Evolutionary conservation across 2,113 vertebrate species (phyloP).

Genomic region (Tupaia tana): DNA sequence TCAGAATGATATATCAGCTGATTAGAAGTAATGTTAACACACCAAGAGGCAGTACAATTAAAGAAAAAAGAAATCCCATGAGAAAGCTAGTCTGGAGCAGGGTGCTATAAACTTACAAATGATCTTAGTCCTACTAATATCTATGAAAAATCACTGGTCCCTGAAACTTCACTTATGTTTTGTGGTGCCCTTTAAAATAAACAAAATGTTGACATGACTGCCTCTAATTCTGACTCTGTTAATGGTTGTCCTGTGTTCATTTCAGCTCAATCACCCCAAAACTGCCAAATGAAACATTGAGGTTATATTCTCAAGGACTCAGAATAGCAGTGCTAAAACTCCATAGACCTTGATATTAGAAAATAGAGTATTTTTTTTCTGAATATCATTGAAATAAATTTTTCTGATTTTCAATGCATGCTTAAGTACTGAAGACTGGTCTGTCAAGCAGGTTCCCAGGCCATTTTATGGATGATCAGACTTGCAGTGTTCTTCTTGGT

Average conservation of each 20-base stretch:
- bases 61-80: not conserved
- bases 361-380: not conserved
- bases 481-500: not conserved
- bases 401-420: not conserved
- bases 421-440: not conserved
- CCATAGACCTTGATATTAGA: not conserved
- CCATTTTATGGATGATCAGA: not conserved
- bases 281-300: not conserved
- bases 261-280: not conserved
- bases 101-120: not conserved
- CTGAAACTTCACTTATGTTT: not conserved
- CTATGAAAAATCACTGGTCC: not conserved
- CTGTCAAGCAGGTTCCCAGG: not conserved
- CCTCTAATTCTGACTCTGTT: not conserved
- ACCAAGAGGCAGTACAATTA: not conserved
- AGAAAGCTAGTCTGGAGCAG: not conserved
- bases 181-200: not conserved
- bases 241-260: not conserved
- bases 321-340: not conserved
- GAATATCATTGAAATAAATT: not conserved
- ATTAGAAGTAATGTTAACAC: not conserved
- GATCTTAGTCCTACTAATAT: not conserved
- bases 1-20: not conserved
- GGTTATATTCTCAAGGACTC: not conserved
- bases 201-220: not conserved